Percentiles rank a stretch among this genome's conserved stretches.
Conservation (phyloP, 2,113 vertebrate genomes). For the Aptenodytes forsteri region DNA sequence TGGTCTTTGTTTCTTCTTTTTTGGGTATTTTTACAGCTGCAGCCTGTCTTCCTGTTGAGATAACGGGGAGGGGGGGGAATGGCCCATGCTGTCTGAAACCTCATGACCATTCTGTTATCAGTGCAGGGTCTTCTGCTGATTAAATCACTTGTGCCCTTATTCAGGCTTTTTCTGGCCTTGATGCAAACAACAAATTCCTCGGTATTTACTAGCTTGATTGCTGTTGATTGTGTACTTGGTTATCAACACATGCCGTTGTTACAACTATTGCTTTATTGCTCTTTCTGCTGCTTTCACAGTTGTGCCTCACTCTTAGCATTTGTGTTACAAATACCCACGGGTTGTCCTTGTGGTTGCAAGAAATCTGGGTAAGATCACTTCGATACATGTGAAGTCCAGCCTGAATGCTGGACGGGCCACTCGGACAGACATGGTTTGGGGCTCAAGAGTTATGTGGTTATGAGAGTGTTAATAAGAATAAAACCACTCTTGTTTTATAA, state of each 20-base stretch:
- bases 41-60: no score
- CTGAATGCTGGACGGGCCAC: neutral
- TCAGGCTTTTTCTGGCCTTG: neutral
- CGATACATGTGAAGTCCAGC: rapidly evolving
- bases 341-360: neutral
- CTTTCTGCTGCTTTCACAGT: neutral
- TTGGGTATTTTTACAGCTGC: no score
- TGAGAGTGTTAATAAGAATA: neutral
- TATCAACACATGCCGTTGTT: neutral
- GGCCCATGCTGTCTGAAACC: no score
- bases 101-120: neutral
- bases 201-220: neutral
- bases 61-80: no score
- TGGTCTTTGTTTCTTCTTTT: no score
- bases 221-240: neutral
- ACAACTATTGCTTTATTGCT: neutral
- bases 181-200: neutral
- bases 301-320: neutral
- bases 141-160: neutral
- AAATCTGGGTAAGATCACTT: neutral
- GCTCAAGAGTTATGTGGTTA: rapidly evolving
- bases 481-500: neutral
- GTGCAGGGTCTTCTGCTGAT: neutral
- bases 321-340: neutral
- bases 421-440: rapidly evolving